Evolutionary conservation across 2,113 vertebrate species (phyloP), one percentile per base, ranked within the genome.

Genomic region (Syngnathus floridae): DNA sequence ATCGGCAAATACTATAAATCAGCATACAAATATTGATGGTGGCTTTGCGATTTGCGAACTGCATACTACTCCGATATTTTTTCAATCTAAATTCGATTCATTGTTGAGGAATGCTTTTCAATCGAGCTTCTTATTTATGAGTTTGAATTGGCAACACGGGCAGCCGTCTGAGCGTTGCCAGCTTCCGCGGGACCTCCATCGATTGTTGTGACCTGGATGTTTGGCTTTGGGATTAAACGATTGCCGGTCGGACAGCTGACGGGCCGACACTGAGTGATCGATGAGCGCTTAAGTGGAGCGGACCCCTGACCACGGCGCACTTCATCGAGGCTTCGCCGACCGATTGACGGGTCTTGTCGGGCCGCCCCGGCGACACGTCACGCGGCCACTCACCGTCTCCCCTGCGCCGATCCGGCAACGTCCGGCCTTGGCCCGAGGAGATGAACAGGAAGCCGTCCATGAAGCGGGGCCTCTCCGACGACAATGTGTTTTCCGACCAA

Each of bases 361-460:
- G 7, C 49, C 3, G 5, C 26, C 14, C 5, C 26, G 26, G 26
- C 13, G 13, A 46, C 43, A 5, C 16, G 43, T 13, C 43, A 17
- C 40, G 16, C 64, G 67, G 36, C 35, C 19, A 69, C 91, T 88
- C 91, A 97, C 95, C 95, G 67, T 97, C 94, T 84, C 93, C 91
- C 69, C 92, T 78, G 68, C 92, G 94, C 66, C 92, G 93, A 73
- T 97, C 94, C 72, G 80, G 72, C 26, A 89, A 83, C 7, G 87
- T 65, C 80, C 93, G 96, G 56, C 84, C 55, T 0, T 77, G 76
- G 69, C 84, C 88, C n/a, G 88, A 71, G 73, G 92, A 88, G 80
- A 93, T 92, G 82, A 95, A 96, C 66, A 98, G 87, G 90, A 94
- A 96, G 68, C 95, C 95, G 71, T 93, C 94, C 78, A 96, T 93